phyloP scores from a whole-genome alignment of 2,113 vertebrate genomes.

The Thamnophis sirtalis region DNA sequence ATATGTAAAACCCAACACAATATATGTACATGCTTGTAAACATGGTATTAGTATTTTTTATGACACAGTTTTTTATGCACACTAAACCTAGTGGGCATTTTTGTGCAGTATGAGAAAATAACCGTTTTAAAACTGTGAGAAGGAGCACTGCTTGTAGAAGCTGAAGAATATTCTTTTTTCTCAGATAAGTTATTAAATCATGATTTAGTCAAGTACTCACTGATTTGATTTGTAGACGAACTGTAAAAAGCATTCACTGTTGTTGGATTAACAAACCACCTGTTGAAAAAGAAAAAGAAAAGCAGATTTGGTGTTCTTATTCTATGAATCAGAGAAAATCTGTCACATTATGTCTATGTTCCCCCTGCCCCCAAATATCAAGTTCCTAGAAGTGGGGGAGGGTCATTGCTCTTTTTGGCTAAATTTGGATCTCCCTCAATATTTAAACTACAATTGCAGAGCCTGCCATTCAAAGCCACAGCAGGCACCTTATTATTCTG shows the following conservation, averaged over 20 bases:
- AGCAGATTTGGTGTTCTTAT: conserved; percentile 38
- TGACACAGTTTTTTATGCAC: background rate
- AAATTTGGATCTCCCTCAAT: background rate
- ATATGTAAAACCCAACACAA: background rate
- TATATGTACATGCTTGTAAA: background rate
- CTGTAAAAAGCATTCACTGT: conserved; percentile 98
- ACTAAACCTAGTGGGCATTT: background rate
- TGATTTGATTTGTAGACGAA: conserved; percentile 93
- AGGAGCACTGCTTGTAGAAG: background rate
- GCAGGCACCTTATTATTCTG: background rate
- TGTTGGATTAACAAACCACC: conserved; percentile 97
- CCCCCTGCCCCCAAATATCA: background rate
- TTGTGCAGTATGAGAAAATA: background rate
- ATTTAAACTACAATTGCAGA: background rate
- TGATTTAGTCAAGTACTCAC: conserved; percentile 73
- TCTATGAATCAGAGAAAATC: conserved; percentile 7
- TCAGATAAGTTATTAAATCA: conserved; percentile 16
- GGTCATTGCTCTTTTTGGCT: background rate
- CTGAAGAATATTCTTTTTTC: background rate
- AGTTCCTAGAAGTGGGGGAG: background rate
- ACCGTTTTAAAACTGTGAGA: background rate
- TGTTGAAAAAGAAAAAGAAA: conserved; percentile 57
- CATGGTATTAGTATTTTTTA: background rate
- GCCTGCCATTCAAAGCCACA: background rate
- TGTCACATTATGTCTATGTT: background rate